Evolutionary conservation across 1,140 invertebrate species (phyloP), one percentile per base, ranked within the genome.

Genomic region (Drosophila pseudoananassae): DNA sequence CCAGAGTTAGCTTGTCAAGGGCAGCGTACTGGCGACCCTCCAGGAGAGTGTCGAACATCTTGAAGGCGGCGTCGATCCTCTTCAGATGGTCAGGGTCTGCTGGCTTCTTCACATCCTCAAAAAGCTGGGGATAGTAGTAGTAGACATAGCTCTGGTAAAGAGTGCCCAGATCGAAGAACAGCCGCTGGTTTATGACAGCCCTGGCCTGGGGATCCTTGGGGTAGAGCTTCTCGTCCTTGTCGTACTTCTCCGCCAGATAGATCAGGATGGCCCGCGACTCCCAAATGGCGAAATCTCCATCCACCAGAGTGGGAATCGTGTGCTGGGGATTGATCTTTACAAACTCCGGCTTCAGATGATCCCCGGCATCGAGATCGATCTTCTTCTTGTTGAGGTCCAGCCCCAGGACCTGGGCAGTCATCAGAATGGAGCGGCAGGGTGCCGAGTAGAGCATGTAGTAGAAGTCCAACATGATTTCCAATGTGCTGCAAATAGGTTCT

Each of bases 221-320:
- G 84, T 95, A 96, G 4, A 96, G 88, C 8, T 91, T 91, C 76
- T 93, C 94, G 52, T 95, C 92, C 78, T 95, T 95, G 12, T 92
- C 94, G 76, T 96, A 96, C 51, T 94, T 92, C 27, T 94, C 93
- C 0, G 91, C 94, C 65, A 96, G 90, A 91, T 97, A 97, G 20
- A 93, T 92, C 60, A 94, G 93, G 66, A 96, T 95, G 23, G 96
- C 95, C 63, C 94, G 94, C 76, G 95, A 95, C 91, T 96, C 95
- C 85, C 93, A 93, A 5, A 95, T 49, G 65, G 92, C 92, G 53
- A 94, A 94, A 59, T 94, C 95, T 14, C 93, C 93, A 74, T 96
- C 95, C 14, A 95, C 93, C 38, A 96, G 88, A n/a, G 94, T 94
- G 5, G 95, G 95, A 53, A 96, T 92, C 0, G 93, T 94, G 80